Conservation (phyloP, 2,797 vertebrate species). For the Sebastes paucispinis region DNA sequence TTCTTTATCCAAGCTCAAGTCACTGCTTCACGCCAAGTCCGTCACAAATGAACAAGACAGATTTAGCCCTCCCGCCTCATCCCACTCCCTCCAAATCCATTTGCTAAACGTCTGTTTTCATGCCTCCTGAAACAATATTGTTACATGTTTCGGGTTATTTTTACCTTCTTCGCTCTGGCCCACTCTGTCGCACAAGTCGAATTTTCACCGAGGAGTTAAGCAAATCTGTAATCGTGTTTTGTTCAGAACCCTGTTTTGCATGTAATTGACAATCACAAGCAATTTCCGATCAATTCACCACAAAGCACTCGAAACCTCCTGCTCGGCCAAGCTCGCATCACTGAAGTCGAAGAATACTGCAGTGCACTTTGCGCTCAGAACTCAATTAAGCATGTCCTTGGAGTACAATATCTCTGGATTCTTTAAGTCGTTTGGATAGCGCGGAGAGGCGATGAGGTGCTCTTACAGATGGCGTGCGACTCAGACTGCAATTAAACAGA, state of each 20-base stretch:
- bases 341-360: constrained; percentile 47
- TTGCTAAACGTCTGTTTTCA: constrained; percentile 73
- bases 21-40: constrained; percentile 79
- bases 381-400: constrained; percentile 75
- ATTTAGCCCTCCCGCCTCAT: constrained; percentile 73
- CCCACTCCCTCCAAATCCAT: constrained; percentile 74
- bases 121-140: constrained; percentile 70
- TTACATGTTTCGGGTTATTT: constrained; percentile 66
- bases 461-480: constrained; percentile 77
- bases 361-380: constrained; percentile 67
- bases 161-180: constrained; percentile 58
- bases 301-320: constrained; percentile 26
- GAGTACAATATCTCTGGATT: constrained; percentile 71
- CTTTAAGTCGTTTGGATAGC: constrained; percentile 69
- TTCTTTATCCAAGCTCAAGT: constrained; percentile 78
- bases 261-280: constrained; percentile 59
- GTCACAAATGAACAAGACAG: constrained; percentile 76
- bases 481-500: constrained; percentile 82
- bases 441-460: constrained; percentile 66
- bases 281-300: constrained; percentile 63
- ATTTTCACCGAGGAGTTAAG: constrained; percentile 49
- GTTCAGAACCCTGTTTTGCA: constrained; percentile 44
- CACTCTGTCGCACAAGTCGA: constrained; percentile 43
- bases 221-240: constrained; percentile 56
- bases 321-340: constrained; percentile 48